A percentile compares a stretch with the other conserved stretches of the same genome.
Conservation (phyloP, 2,113 vertebrate species). For the Andinoacara biseriatus region DNA sequence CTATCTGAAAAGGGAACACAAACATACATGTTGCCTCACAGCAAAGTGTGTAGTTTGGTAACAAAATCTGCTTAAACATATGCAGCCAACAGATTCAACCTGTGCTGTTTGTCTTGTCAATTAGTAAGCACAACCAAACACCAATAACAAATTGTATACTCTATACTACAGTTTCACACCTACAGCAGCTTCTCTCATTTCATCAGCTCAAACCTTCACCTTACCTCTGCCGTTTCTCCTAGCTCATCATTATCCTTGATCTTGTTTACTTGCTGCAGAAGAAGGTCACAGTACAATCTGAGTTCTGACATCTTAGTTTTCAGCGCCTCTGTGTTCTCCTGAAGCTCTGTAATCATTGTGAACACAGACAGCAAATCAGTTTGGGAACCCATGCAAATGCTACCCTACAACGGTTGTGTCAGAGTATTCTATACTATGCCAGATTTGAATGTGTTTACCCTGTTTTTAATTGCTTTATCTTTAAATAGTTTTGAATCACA, state of each 20-base stretch:
- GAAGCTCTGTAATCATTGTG: conserved; percentile 84
- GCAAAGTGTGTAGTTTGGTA: neutral
- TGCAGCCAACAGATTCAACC: neutral
- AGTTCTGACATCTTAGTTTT: conserved; percentile 98
- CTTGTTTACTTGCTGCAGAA: conserved; percentile 96
- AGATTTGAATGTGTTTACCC: neutral
- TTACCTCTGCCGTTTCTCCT: conserved; percentile 67
- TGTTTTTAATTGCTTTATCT: neutral
- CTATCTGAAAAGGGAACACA: conserved; percentile 73
- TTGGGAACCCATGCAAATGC: neutral
- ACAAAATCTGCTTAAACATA: neutral
- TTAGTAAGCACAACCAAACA: neutral
- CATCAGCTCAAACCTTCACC: conserved; percentile 18
- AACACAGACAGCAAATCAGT: neutral
- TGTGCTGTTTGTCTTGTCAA: neutral
- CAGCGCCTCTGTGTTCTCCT: conserved; percentile 92
- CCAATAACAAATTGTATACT: neutral
- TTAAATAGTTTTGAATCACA: neutral
- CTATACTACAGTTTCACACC: conserved; percentile 22
- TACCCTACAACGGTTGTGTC: neutral
- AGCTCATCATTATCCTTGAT: conserved; percentile 79
- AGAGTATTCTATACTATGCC: neutral
- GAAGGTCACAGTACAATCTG: conserved; percentile 96
- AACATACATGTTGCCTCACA: neutral
- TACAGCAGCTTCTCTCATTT: conserved; percentile 49